phyloP scores from a whole-genome alignment of 2,113 vertebrate genomes.

The Brachyhypopomus occidentalis region DNA sequence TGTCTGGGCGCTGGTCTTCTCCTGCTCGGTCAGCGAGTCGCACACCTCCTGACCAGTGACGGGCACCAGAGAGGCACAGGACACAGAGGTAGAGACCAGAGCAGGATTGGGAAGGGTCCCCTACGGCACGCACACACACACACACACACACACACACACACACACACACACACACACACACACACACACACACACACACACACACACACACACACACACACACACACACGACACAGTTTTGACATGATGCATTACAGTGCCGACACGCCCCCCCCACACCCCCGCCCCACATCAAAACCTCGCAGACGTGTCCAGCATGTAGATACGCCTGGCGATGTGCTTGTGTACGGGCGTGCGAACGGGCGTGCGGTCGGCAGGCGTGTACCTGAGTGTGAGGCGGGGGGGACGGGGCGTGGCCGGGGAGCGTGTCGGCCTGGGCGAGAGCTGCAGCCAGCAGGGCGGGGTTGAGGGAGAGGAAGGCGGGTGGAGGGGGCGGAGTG shows the following conservation, averaged over 20 bases:
- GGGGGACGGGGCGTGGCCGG: constrained; percentile 68
- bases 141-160: too few relatives aligned
- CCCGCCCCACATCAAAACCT: not conserved
- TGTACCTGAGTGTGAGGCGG: constrained; percentile 59
- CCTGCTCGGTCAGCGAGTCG: constrained; percentile 60
- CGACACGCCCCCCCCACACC: too few relatives aligned
- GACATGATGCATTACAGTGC: not conserved
- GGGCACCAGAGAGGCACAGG: constrained; percentile 61
- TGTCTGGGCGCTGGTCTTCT: constrained; percentile 65
- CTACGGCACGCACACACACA: too few relatives aligned
- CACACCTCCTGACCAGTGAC: constrained; percentile 33
- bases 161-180: too few relatives aligned
- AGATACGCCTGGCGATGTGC: not conserved
- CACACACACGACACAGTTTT: not conserved
- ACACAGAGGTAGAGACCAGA: constrained; percentile 76
- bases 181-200: too few relatives aligned
- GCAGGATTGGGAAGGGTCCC: constrained; percentile 66
- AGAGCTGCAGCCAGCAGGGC: constrained; percentile 54
- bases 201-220: too few relatives aligned
- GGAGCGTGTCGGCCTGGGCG: constrained; percentile 62
- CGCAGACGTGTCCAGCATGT: constrained; percentile 1
- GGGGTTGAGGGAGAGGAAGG: constrained; percentile 52
- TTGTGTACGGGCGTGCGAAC: not conserved
- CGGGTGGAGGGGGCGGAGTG: constrained; percentile 53
- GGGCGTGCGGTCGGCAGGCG: not conserved